Evolutionary conservation across 2,888 invertebrate genomes (phyloP).

Genomic region (Plutella xylostella): DNA sequence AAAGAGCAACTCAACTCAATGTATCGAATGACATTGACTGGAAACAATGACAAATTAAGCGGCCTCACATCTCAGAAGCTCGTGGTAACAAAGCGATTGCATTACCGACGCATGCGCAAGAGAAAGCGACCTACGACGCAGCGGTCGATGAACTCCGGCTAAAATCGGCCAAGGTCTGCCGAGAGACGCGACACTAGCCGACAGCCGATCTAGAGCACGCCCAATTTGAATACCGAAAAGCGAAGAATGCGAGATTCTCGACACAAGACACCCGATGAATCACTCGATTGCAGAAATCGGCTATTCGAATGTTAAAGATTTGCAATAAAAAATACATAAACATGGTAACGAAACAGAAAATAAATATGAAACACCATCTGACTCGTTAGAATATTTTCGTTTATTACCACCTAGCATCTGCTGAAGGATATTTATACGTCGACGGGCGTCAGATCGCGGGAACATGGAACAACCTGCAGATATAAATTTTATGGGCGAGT

Average conservation of each 20-base stretch:
- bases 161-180: constrained; percentile 61
- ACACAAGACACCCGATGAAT: background rate
- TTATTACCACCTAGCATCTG: constrained; percentile 36
- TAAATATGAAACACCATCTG: background rate
- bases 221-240: too few species aligned
- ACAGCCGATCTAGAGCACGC: background rate
- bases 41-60: too few species aligned
- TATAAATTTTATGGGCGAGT: constrained; percentile 54
- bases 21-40: too few species aligned
- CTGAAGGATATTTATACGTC: constrained; percentile 48
- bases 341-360: too few species aligned
- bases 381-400: constrained; percentile 30
- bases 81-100: constrained; percentile 34
- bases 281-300: too few species aligned
- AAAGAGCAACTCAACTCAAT: too few species aligned
- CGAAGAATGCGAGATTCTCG: background rate
- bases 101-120: constrained; percentile 35
- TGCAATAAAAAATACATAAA: too few species aligned
- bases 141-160: constrained; percentile 40
- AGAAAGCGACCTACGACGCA: constrained; percentile 50
- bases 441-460: constrained; percentile 34
- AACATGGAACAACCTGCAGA: constrained; percentile 40
- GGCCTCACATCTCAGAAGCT: too few species aligned
- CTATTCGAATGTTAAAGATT: too few species aligned
- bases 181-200: constrained; percentile 1